Percentiles rank a stretch among this genome's conserved stretches.
Conservation (phyloP, 2,113 vertebrate genomes). For the Pardalotus punctatus region DNA sequence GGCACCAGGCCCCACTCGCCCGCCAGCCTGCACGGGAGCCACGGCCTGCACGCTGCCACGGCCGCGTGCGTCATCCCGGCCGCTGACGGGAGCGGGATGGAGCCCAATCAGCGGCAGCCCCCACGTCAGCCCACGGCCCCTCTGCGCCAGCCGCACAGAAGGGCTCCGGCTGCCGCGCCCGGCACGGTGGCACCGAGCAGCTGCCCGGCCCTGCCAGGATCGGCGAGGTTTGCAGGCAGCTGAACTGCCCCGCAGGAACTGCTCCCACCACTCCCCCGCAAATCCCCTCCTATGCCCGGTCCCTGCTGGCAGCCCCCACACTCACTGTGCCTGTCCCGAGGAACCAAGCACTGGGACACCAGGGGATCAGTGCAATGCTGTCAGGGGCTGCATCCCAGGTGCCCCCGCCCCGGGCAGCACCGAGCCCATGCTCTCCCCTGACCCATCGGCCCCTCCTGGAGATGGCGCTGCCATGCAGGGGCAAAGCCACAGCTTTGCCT, state of each 20-base stretch:
- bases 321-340: background rate
- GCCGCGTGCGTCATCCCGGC: background rate
- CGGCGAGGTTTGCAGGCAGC: background rate
- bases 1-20: background rate
- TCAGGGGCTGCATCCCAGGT: background rate
- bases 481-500: background rate
- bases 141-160: background rate
- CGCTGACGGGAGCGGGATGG: background rate
- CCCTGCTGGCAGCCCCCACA: accelerated
- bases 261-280: background rate
- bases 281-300: background rate
- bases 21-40: background rate
- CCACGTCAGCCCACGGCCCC: slow-evolving; percentile 7
- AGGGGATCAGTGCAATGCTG: accelerated
- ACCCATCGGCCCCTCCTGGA: background rate
- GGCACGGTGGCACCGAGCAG: background rate
- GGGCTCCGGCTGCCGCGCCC: background rate
- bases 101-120: background rate
- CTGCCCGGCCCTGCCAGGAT: background rate
- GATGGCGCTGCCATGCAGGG: background rate
- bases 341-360: background rate
- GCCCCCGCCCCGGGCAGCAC: accelerated
- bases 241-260: background rate
- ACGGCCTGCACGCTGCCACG: background rate
- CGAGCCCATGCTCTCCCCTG: background rate